These are phyloP conservation scores for Calameuta pallipes DNA, from an alignment of 2,888 invertebrate species.

Conservation along the genomic window DNA sequence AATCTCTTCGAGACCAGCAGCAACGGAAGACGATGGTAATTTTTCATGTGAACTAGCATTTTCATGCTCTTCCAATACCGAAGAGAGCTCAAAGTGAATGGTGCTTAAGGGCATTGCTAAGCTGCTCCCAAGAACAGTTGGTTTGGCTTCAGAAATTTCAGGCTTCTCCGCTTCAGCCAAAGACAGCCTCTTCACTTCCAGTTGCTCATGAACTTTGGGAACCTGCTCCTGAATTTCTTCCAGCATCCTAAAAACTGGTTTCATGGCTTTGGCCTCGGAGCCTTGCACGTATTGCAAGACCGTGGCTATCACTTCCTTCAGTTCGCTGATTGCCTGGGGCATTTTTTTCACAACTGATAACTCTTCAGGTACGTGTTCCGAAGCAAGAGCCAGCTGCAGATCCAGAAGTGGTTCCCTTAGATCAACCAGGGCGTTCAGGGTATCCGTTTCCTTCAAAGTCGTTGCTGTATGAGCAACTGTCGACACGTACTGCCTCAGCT, in stretches of 20 bases:
- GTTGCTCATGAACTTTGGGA: conserved; percentile 32
- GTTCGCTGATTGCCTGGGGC: conserved; percentile 71
- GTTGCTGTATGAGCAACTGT: conserved; percentile 54
- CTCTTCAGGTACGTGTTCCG: conserved; percentile 58
- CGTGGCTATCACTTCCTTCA: conserved; percentile 75
- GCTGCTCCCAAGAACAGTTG: conserved; percentile 5
- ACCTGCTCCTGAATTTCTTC: conserved; percentile 51
- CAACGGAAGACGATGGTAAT: conserved; percentile 24
- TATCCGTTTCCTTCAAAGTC: conserved; percentile 49
- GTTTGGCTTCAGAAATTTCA: conserved; percentile 18
- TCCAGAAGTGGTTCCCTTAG: conserved; percentile 51
- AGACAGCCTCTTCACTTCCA: conserved; percentile 10
- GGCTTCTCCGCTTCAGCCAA: background rate
- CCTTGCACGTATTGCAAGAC: conserved; percentile 74
- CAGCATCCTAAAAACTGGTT: conserved; percentile 40
- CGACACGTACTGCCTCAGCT: conserved; percentile 53
- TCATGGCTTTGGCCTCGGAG: conserved; percentile 36
- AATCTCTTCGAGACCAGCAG: conserved; percentile 44
- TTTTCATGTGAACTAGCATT: conserved; percentile 9
- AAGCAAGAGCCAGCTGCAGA: conserved; percentile 43
- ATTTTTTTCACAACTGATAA: conserved; percentile 71
- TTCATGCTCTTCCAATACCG: conserved; percentile 45
- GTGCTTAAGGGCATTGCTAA: conserved; percentile 44
- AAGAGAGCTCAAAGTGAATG: conserved; percentile 51
- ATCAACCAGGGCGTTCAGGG: conserved; percentile 48